Base-by-base conservation (phyloP, 2,888 invertebrate genomes). In the Cataglyphis altisquamis region DNA sequence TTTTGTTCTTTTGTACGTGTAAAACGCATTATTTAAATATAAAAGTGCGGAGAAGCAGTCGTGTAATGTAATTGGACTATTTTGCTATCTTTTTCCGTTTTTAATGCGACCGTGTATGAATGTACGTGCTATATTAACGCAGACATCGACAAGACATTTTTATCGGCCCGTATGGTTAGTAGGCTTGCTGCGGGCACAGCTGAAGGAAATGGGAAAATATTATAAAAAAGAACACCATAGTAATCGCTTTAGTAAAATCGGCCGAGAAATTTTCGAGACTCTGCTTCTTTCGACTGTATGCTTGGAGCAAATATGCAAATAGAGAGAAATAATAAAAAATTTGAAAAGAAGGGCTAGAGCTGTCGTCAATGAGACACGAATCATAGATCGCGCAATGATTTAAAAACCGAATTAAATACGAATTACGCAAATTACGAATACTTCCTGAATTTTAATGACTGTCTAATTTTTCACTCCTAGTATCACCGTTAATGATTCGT, bases 121-220 rank as follows among this genome's bases (percentile, higher is more conserved):
- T 87, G 90, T 88, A 52, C 48, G 48, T 52, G 88, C 88, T 88
- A 48, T 52, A 90, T 78, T 70, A 45, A 70, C 78, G 32, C 70
- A 70, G 78, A 32, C 78, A 36, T 90, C 88, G 89, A 85, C 89
- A 89, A 91, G 86, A 92, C 90, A 93, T 91, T 92, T 92, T 93
- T 93, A 93, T 93, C 93, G 89, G 91, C 93, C 92, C 91, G 83
- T 91, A 93, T 93, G 90, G 81, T 88, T 89, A 88, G 5, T 88
- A 84, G 74, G 25, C 8, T 82, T 88, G 89, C 93, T 94, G 94
- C 94, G 94, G 94, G 94, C 93, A 92, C 94, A 94, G 94, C 93
- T 94, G 94, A 93, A 90, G 90, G 90, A 91, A 92, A 90, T 90
- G 85, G 89, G 85, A 88, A 86, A 84, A 74, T 83, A 84, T 85